These are phyloP conservation scores for Bombus confusus DNA, from an alignment of 1,140 invertebrate species.

Conservation along the genomic window DNA sequence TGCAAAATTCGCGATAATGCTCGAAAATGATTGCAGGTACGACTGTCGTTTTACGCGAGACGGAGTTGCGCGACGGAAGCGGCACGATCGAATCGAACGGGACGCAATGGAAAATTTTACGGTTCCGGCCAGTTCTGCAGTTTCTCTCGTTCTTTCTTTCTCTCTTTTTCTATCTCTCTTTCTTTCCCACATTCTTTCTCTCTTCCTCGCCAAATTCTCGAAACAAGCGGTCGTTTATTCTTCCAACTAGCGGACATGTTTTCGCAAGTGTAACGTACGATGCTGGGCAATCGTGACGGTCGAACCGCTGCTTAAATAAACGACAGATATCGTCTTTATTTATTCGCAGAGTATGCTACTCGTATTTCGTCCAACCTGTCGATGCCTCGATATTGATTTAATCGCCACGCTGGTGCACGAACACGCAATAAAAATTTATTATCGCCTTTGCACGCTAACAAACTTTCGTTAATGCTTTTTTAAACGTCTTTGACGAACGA, in stretches of 20 bases:
- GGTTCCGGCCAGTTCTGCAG: neutral
- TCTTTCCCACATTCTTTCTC: too few species aligned
- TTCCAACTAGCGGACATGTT: neutral
- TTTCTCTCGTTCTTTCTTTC: too few species aligned
- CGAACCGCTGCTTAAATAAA: neutral
- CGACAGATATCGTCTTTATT: neutral
- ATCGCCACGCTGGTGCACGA: neutral
- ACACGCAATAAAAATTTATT: neutral
- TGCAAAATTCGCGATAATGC: conserved; percentile 8
- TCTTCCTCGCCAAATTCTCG: neutral
- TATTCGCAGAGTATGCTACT: neutral
- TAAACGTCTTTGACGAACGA: neutral
- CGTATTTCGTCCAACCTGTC: neutral
- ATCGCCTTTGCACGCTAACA: neutral
- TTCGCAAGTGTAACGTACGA: neutral
- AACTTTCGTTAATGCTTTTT: neutral
- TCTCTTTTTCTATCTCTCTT: accelerated
- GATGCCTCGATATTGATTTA: neutral
- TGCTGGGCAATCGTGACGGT: neutral
- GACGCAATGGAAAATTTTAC: neutral
- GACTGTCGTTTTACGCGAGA: neutral
- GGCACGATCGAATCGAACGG: neutral
- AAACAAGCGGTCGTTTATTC: neutral
- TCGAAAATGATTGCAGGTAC: neutral
- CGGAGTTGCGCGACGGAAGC: neutral